Base-by-base conservation (phyloP, 2,113 vertebrate genomes). In the Notothenia coriiceps region DNA sequence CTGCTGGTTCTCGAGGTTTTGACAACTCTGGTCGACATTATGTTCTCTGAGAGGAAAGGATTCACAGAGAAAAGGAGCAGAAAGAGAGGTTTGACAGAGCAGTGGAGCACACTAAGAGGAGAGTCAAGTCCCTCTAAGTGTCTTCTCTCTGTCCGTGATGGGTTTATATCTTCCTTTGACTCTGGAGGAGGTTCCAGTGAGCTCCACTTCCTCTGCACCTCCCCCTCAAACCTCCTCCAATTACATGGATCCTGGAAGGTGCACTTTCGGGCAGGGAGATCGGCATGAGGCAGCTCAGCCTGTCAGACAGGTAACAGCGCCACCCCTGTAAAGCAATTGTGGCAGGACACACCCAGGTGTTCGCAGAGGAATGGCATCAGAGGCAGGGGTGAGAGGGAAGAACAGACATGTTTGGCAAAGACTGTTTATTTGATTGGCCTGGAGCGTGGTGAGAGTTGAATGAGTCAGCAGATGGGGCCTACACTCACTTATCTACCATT, bases 71-170 rank as follows among this genome's bases (percentile, higher is more conserved):
- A 61, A 64, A 17, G 55, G 35, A 76, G 74, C 54, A 87, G 60
- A 87, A 54, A 90, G 76, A 84, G 75, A 91, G 77, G 60, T 85
- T 68, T 76, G 77, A 85, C 80, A 86, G 91, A 89, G 90, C 76
- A 81, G 83, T 74, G 74, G 80, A 89, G 92, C 70, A 82, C 93
- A 94, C 93, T 80, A 85, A 94, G 94, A 95, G 94, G 93, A 88
- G 79, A 92, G 86, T 87, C 76, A 82, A 84, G 80, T 93, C 84
- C 94, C 94, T 94, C 94, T 89, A 86, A 95, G 95, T 94, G 35
- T 22, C 81, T 82, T 83, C 54, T 66, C 5, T 12, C 18, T 54
- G 50, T 80, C 43, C 0, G 20, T 9, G 17, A 25, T 25, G 49
- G 59, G 18, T 54, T 89, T 95, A 92, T 94, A 94, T 94, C 57